Evolutionary conservation across 2,797 vertebrate species (phyloP), one percentile per base, ranked within the genome.

Genomic region (Clarias pachynema): DNA sequence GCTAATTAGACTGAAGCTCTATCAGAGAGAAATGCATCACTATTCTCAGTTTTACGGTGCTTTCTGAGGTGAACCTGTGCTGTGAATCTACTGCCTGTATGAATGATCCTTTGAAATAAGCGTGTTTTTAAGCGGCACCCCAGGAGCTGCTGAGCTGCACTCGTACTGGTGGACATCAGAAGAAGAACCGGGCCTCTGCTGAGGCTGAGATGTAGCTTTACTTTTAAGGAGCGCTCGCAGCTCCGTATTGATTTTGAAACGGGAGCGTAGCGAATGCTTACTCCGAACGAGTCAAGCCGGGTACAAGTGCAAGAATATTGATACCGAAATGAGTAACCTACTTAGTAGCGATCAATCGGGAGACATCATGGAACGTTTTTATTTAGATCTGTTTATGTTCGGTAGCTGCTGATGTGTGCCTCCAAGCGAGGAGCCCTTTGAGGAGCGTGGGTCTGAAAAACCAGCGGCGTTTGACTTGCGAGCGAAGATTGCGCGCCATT

Each of bases 121-220:
- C n/a, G 31, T n/a, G 31, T 34, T 37, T 60, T 60, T 60, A 78
- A 15, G 20, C 12, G 5, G 20, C 34, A n/a, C 75, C 57, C 57
- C 75, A 62, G 18, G 59, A 24, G 34, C 40, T 63, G 57, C 9
- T 18, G 31, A 40, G 16, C 57, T 26, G 77, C 22, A 63, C 24
- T n/a, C 62, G 59, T 62, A 16, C 10, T 62, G 77, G 59, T 62
- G 59, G 77, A 79, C 34, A 40, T 62, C 57, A 79, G 77, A 62
- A 1, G 57, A 62, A 62, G 59, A 40, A 16, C 22, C 24, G 31
- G 34, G 59, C 34, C 59, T 79, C 34, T 63, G 14, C 3, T 10
- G 34, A 62, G 22, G n/a, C n/a, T n/a, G 37, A 60, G 57, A 20
- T 37, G 53, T 31, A 75, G 73, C 31, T 57, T 59, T 24, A 15